Evolutionary conservation across 1,140 invertebrate species (phyloP).

Genomic region (Bombus polaris): DNA sequence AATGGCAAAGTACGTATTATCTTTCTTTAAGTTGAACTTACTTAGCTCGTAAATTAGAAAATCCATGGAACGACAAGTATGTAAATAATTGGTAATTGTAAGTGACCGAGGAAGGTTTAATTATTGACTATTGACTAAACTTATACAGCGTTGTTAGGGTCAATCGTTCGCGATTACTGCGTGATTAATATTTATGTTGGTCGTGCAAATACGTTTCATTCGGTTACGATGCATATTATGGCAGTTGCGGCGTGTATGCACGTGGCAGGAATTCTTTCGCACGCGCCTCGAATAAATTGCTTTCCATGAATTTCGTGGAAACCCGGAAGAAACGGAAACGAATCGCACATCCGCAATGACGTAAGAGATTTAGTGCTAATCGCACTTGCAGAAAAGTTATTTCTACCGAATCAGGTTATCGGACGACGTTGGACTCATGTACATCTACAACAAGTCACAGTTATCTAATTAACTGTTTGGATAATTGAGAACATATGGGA

Average conservation of each 20-base stretch:
- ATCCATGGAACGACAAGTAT: no score
- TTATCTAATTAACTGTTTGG: no score
- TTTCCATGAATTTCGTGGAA: neutral
- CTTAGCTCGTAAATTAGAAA: no score
- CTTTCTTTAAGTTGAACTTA: no score
- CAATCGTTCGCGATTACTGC: neutral
- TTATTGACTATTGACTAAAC: neutral
- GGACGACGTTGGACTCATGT: no score
- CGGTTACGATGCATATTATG: neutral
- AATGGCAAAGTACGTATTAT: no score
- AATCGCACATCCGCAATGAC: neutral
- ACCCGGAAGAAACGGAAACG: neutral
- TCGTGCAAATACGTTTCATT: conserved; percentile 6
- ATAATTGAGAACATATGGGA: no score
- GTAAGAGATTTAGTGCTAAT: neutral
- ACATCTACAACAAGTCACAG: no score
- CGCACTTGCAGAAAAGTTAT: no score
- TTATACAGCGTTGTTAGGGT: neutral
- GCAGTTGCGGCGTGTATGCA: neutral
- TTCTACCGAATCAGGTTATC: no score
- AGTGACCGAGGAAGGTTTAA: no score
- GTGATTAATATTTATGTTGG: conserved; percentile 38
- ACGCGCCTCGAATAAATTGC: neutral
- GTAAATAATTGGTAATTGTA: no score
- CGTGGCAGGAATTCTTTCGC: conserved; percentile 9